phyloP scores from a whole-genome alignment of 2,888 invertebrate genomes.

The Chymomyza procnemis region DNA sequence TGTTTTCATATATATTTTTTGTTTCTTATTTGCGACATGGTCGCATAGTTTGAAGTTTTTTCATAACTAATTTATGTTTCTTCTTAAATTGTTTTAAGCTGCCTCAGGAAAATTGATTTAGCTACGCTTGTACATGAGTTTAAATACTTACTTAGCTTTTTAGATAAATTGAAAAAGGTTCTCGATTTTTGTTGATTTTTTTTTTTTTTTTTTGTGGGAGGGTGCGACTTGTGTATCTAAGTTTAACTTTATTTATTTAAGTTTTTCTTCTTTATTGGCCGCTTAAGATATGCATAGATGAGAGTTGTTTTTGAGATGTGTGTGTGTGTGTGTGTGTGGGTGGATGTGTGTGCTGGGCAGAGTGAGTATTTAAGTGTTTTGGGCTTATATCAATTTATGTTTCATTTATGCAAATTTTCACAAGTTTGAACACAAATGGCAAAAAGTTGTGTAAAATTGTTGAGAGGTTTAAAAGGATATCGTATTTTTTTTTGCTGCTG shows the following conservation, averaged over 20 bases:
- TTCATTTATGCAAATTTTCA: slow-evolving; percentile 45
- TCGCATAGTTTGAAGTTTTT: slow-evolving; percentile 36
- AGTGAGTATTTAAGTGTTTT: slow-evolving; percentile 6
- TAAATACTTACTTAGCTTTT: slow-evolving; percentile 39
- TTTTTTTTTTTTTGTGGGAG: slow-evolving; percentile 7
- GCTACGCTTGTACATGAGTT: slow-evolving; percentile 58
- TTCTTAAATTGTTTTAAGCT: slow-evolving; percentile 3
- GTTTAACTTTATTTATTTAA: background rate
- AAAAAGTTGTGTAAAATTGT: slow-evolving; percentile 21
- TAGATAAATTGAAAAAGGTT: slow-evolving; percentile 37
- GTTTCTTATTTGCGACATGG: background rate
- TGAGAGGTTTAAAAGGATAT: background rate
- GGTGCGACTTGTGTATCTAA: too few species aligned
- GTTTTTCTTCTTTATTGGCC: slow-evolving; percentile 31
- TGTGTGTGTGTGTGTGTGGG: too few species aligned
- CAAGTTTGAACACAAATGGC: slow-evolving; percentile 51
- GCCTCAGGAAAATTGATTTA: slow-evolving; percentile 46
- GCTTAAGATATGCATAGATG: slow-evolving; percentile 57
- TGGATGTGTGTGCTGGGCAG: too few species aligned
- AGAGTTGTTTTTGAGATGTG: background rate
- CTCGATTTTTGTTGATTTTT: too few species aligned
- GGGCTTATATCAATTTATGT: slow-evolving; percentile 32
- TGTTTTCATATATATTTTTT: background rate
- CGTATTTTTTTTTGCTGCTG: background rate
- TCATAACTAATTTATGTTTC: slow-evolving; percentile 51